These are phyloP conservation scores for Sepiola atlantica DNA, from an alignment of 2,888 invertebrate genomes.

Conservation along the genomic window DNA sequence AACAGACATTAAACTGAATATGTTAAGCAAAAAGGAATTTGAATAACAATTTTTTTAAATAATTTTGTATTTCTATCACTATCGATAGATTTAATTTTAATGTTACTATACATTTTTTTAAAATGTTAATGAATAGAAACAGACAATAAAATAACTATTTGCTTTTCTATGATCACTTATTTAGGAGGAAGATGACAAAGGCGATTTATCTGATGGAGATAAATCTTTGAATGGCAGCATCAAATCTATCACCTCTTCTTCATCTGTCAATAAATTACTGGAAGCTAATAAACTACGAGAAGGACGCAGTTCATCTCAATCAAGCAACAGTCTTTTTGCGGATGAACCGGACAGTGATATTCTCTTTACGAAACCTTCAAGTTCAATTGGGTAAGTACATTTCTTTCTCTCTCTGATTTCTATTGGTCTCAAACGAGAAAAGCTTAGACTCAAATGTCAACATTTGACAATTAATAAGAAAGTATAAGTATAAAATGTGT, in stretches of 20 bases:
- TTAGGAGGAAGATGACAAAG: neutral
- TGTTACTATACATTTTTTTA: neutral
- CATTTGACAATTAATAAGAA: no score
- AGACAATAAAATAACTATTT: neutral
- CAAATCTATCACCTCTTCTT: neutral
- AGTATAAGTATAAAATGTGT: no score
- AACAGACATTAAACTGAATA: no score
- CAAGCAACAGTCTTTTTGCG: slow-evolving; percentile 41
- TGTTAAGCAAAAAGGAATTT: no score
- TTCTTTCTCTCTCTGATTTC: neutral
- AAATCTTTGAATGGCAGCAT: slow-evolving; percentile 40
- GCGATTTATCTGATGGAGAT: neutral
- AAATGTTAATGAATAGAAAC: neutral
- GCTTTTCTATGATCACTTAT: neutral
- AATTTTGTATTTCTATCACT: no score
- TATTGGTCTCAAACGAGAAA: neutral
- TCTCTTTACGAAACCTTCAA: slow-evolving; percentile 1
- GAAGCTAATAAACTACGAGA: slow-evolving; percentile 32
- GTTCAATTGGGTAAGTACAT: neutral
- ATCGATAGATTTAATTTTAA: no score
- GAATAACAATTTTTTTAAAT: no score
- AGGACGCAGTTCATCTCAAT: neutral
- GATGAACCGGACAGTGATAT: slow-evolving; percentile 8
- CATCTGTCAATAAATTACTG: neutral
- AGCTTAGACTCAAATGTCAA: neutral